Conservation (phyloP, 2,888 invertebrate species). For the Cosmia pyralina region DNA sequence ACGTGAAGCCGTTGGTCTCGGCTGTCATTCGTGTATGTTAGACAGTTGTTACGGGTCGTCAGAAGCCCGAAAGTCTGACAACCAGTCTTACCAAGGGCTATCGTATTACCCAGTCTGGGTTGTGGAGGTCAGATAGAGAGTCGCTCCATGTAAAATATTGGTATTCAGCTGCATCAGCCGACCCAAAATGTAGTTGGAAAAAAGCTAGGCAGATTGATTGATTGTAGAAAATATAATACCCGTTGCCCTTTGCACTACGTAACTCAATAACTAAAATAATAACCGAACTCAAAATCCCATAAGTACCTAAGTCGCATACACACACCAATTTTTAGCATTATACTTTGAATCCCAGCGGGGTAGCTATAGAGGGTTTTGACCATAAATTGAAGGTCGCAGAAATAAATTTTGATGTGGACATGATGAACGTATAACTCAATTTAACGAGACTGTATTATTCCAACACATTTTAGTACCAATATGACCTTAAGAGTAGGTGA, state of each 20-base stretch:
- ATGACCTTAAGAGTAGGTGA: slow-evolving; percentile 19
- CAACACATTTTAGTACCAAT: slow-evolving; percentile 41
- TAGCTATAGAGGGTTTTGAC: slow-evolving; percentile 12
- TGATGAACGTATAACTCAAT: slow-evolving; percentile 38
- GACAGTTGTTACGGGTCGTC: too few relatives aligned
- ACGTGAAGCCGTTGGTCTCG: too few relatives aligned
- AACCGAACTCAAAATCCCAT: not conserved
- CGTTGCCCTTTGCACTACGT: not conserved
- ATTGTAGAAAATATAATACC: not conserved
- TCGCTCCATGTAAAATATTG: too few relatives aligned
- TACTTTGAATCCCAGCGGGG: slow-evolving; percentile 7
- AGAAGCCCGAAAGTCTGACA: too few relatives aligned
- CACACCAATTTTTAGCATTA: slow-evolving; percentile 10
- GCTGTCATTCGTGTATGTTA: too few relatives aligned
- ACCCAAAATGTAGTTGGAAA: too few relatives aligned
- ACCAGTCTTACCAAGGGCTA: too few relatives aligned
- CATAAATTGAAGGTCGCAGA: slow-evolving; percentile 29
- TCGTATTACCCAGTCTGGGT: too few relatives aligned
- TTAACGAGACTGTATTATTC: slow-evolving; percentile 32
- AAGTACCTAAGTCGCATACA: not conserved
- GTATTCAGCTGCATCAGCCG: too few relatives aligned
- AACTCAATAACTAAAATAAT: slow-evolving; percentile 2
- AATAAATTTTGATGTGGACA: slow-evolving; percentile 26
- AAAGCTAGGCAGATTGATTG: not conserved
- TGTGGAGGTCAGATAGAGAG: too few relatives aligned